These are phyloP conservation scores for Serinus canaria DNA, from an alignment of 2,113 vertebrate genomes.

Conservation along the genomic window DNA sequence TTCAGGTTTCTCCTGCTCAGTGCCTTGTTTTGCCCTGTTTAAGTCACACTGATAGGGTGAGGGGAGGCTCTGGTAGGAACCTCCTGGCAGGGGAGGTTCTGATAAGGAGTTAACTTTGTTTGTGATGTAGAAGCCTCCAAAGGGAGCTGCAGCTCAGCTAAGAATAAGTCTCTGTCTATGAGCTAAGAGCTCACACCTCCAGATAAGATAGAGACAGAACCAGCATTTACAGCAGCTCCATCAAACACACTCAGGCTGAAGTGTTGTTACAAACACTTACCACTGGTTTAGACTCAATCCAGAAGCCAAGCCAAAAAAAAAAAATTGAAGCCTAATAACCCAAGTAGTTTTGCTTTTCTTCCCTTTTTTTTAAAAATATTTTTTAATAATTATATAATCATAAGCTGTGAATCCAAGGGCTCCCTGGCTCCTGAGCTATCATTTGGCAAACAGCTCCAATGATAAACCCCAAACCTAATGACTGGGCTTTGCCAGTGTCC, in stretches of 20 bases:
- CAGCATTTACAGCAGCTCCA: background rate
- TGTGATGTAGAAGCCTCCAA: background rate
- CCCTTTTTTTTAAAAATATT: too few relatives aligned
- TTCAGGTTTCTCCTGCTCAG: background rate
- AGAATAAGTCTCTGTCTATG: background rate
- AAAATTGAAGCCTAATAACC: background rate
- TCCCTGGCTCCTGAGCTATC: slow-evolving; percentile 1
- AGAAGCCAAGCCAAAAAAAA: background rate
- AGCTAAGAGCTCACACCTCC: background rate
- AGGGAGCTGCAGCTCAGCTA: background rate
- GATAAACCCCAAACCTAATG: background rate
- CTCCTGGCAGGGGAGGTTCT: background rate
- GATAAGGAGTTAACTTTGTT: slow-evolving; percentile 22
- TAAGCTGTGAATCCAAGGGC: slow-evolving; percentile 17
- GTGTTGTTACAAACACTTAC: background rate
- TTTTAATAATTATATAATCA: background rate
- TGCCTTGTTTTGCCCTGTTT: background rate
- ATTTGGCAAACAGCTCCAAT: slow-evolving; percentile 33
- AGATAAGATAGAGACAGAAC: background rate
- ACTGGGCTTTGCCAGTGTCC: background rate
- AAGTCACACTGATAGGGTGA: background rate
- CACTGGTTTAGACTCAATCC: background rate
- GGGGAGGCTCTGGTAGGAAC: background rate
- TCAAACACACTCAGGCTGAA: background rate
- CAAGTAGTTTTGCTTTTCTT: background rate